Base-by-base conservation (phyloP, 2,113 vertebrate species). In the Gnathonemus echidnorhynchus region DNA sequence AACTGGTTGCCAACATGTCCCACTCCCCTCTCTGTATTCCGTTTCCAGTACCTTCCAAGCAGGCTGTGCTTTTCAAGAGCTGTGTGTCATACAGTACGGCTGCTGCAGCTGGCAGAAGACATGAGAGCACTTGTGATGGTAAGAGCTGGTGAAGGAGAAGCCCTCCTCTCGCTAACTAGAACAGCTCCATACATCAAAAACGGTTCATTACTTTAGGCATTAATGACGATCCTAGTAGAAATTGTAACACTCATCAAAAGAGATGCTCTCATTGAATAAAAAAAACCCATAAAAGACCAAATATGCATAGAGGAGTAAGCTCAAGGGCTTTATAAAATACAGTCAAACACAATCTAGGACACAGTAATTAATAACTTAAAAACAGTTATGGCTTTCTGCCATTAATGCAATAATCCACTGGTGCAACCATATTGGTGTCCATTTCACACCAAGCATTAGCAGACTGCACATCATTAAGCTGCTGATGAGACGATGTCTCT, bases 381-480 rank as follows among this genome's bases (percentile, higher is more conserved):
- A 27, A 49, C 11, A 24, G 70, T 80, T 11, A 46, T 9, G 21
- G 9, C n/a, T 89, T 50, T 86, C 48, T 42, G 7, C 62, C 15
- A 35, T 87, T 48, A 42, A 87, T 27, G 89, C 48, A 70, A 35
- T n/a, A n/a, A n/a, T 89, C 19, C 11, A 62, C 27, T n/a, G 21
- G 31, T 87, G 48, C 46, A 49, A 19, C 31, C 35, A 35, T 87
- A 45, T 53, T 88, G 86, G 86, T 52, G 46, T 70, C 48, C 52
- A 90, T 87, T 87, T 90, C 46, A 87, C 56, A n/a, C 74, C 27
- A 70, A 52, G 85, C 85, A 90, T 53, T 90, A 52, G 31, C 66
- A 46, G 31, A 87, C 42, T 42, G 56, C 35, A 8, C 84, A 86
- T 87, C 50, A 62, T 66, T 62, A 86, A 31, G 24, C 39, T 86